Evolutionary conservation across 2,888 invertebrate species (phyloP), one percentile per base, ranked within the genome.

Genomic region (Erebia epiphron): DNA sequence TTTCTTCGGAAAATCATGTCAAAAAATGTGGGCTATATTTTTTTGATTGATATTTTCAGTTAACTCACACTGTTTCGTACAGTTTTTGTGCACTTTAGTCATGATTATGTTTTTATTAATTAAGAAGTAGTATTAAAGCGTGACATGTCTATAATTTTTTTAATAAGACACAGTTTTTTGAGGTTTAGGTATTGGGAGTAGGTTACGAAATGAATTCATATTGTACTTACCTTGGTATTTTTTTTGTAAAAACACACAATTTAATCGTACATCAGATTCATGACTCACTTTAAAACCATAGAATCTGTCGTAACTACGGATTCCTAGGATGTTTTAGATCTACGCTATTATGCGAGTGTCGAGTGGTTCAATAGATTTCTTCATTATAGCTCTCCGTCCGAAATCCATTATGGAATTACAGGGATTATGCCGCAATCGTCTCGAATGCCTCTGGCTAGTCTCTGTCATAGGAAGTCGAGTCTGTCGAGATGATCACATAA

Each of bases 281-380:
- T 52, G 18, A 18, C 10, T 52, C n/a, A 52, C 2, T 9, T 52
- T 16, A 8, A 16, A 16, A 52, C 52, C 9, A 52, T 52, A 16
- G 16, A 16, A 1, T 52, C 8, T 21, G 10, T 35, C 56, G 7
- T 26, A 26, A 7, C 14, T 1, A 41, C 60, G 43, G 60, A 60
- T 16, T 43, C 35, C 49, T 49, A 7, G 21, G 43, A 61, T 18
- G 61, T 18, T 61, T 62, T 14, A 49, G 49, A 49, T 21, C 49
- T 62, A 49, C 9, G 18, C 50, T 64, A 54, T 64, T 52, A 64
- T 13, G 16, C 16, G 16, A 41, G 52, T 61, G 70, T 67, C 69
- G 75, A 75, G 75, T 75, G 64, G 72, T 67, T 77, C 81, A 82
- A 83, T 82, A 82, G 83, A 83, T 83, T 83, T 81, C 80, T 82